Percentiles rank a stretch among this genome's conserved stretches.
phyloP scores from a whole-genome alignment of 2,797 vertebrate species.

The Sarcophilus harrisii region DNA sequence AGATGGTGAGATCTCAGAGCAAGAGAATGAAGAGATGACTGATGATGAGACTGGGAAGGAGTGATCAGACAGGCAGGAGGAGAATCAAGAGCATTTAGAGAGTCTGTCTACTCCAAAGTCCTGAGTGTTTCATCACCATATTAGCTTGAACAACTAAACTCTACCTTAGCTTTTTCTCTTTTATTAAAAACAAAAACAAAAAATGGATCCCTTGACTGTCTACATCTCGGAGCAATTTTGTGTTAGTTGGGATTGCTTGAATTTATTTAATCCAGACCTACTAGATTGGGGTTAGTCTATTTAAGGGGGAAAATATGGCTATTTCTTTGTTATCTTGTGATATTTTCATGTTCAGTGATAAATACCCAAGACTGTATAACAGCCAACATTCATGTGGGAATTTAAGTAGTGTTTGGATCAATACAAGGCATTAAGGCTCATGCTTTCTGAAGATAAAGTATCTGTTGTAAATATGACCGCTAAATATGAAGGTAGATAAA shows the following conservation, averaged over 20 bases:
- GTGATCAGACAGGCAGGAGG: neutral
- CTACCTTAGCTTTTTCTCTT: neutral
- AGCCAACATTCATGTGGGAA: conserved; percentile 59
- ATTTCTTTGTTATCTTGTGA: conserved; percentile 24
- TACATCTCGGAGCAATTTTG: neutral
- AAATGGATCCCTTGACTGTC: neutral
- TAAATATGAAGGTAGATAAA: conserved; percentile 48
- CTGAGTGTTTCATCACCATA: neutral
- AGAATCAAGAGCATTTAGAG: neutral
- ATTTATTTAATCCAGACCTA: conserved; percentile 13
- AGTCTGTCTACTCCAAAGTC: neutral
- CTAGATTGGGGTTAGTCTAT: neutral
- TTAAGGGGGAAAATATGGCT: neutral
- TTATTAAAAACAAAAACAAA: too few species aligned
- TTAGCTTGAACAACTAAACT: neutral
- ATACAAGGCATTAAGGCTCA: conserved; percentile 70
- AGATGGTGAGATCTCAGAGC: neutral
- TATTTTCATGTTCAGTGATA: conserved; percentile 64
- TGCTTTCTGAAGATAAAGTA: conserved; percentile 60
- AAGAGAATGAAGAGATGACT: neutral
- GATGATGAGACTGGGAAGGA: neutral
- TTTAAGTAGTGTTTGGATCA: conserved; percentile 68
- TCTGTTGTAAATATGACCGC: conserved; percentile 63
- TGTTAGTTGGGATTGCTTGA: conserved; percentile 6
- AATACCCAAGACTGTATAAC: conserved; percentile 56